Evolutionary conservation across 1,140 invertebrate species (phyloP).

Genomic region (Heliothis subflexa): DNA sequence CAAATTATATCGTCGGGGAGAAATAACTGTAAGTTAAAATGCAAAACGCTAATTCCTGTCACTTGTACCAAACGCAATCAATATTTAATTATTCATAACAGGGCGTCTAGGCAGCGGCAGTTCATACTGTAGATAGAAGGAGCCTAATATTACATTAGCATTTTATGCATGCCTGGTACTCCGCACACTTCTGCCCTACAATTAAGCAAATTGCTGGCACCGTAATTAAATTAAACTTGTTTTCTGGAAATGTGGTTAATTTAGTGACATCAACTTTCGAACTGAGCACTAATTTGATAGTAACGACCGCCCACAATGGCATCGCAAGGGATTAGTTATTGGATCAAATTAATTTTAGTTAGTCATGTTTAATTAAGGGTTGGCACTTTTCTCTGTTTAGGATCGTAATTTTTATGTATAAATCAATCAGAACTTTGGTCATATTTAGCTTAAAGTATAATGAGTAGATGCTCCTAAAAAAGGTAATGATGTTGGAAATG

Average conservation of each 20-base stretch:
- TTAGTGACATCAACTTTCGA: background rate
- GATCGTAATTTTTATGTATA: too few relatives aligned
- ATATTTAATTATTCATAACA: conserved; percentile 45
- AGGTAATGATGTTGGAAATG: too few relatives aligned
- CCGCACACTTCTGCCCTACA: background rate
- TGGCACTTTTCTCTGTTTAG: too few relatives aligned
- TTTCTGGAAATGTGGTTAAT: background rate
- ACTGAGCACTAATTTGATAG: background rate
- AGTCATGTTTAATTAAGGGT: too few relatives aligned
- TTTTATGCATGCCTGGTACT: conserved; percentile 29
- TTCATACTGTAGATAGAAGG: conserved; percentile 4
- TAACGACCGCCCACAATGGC: too few relatives aligned
- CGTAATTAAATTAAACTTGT: conserved; percentile 8
- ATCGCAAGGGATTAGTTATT: too few relatives aligned
- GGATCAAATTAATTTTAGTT: too few relatives aligned
- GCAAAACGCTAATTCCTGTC: background rate
- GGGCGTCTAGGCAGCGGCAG: conserved; percentile 38
- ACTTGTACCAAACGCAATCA: conserved; percentile 4
- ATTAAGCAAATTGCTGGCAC: conserved; percentile 6
- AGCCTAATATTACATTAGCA: conserved; percentile 36
- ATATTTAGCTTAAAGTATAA: too few relatives aligned
- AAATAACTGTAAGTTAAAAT: too few relatives aligned
- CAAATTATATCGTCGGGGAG: background rate
- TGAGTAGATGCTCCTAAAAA: too few relatives aligned
- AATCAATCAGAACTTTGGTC: too few relatives aligned